A percentile compares a stretch with the other conserved stretches of the same genome.
These are phyloP conservation scores for Spisula solida DNA, from an alignment of 2,888 invertebrate genomes.

Conservation along the genomic window DNA sequence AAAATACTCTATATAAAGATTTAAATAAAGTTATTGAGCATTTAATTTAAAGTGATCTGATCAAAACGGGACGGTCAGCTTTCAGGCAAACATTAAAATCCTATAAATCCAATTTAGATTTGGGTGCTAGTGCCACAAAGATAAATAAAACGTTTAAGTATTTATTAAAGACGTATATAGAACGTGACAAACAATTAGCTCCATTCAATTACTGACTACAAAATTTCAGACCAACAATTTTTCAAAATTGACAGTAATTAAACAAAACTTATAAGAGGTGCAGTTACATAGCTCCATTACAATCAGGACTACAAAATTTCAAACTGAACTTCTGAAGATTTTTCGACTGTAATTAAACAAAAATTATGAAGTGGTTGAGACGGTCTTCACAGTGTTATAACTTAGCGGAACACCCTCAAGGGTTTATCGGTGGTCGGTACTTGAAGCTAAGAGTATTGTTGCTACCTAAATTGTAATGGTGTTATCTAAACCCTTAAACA, in stretches of 20 bases:
- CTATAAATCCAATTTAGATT: constrained; percentile 7
- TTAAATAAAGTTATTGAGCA: background rate
- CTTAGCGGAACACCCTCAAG: background rate
- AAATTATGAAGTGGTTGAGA: background rate
- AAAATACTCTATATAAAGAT: background rate
- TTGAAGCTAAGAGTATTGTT: background rate
- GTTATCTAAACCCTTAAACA: background rate
- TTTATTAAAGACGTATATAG: background rate
- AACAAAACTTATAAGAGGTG: no score
- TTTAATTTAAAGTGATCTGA: background rate
- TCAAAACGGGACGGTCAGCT: background rate
- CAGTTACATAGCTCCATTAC: no score
- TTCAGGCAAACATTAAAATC: constrained; percentile 14
- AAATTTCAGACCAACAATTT: background rate
- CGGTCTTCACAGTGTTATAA: background rate
- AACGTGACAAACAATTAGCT: background rate
- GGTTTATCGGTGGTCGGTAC: background rate
- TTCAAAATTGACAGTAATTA: no score
- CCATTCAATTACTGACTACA: background rate
- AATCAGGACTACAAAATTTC: no score
- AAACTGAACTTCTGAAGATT: no score
- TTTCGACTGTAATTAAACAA: no score
- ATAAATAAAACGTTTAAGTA: constrained; percentile 5
- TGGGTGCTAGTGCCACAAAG: background rate
- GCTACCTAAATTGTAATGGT: background rate